These are phyloP conservation scores for Crotalus viridis DNA, from an alignment of 2,113 vertebrate species.

Conservation along the genomic window DNA sequence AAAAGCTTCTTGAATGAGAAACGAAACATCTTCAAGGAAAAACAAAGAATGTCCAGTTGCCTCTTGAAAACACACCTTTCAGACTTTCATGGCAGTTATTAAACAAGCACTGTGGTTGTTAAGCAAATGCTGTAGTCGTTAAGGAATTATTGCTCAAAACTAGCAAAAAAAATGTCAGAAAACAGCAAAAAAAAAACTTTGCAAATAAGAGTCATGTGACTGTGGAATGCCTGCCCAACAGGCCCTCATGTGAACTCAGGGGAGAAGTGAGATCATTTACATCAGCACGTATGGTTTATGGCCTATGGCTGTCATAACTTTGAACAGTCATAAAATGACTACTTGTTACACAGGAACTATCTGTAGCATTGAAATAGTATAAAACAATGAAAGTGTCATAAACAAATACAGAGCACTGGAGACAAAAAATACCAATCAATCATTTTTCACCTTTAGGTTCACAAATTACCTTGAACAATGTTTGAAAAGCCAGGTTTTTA, in stretches of 20 bases:
- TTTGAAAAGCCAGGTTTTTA: not conserved
- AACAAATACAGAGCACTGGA: not conserved
- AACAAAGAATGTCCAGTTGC: not conserved
- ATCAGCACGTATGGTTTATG: not conserved
- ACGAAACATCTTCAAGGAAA: not conserved
- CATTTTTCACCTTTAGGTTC: not conserved
- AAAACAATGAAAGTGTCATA: not conserved
- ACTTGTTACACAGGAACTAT: not conserved
- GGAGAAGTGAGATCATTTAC: not conserved
- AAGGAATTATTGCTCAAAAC: not conserved
- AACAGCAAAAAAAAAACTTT: not conserved
- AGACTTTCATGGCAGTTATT: not conserved
- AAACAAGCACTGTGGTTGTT: not conserved
- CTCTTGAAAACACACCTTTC: not conserved
- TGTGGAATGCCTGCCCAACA: not conserved
- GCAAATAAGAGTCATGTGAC: not conserved
- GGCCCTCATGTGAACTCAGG: not conserved
- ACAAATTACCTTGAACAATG: not conserved
- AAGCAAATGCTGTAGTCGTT: not conserved
- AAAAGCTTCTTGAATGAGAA: not conserved
- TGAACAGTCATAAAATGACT: not conserved
- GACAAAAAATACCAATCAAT: not conserved
- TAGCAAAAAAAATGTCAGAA: not conserved
- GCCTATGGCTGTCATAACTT: not conserved
- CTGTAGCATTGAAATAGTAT: not conserved